Conservation (phyloP, 2,113 vertebrate species). For the Erythrocebus patas region DNA sequence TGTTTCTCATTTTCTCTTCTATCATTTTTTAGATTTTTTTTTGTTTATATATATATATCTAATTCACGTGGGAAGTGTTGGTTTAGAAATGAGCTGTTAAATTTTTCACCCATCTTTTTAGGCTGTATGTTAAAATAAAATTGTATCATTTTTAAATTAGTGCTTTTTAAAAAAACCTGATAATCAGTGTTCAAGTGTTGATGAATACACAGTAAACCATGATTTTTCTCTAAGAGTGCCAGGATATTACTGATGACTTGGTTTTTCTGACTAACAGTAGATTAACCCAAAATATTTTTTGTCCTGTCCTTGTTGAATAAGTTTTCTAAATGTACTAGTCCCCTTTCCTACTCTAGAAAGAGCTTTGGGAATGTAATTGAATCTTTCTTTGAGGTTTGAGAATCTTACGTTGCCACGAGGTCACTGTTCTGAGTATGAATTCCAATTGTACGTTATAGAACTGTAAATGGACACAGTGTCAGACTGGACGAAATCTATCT, state of each 20-base stretch:
- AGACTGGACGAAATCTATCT: background rate
- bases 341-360: background rate
- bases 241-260: background rate
- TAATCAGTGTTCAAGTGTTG: background rate
- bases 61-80: background rate
- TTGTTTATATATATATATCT: background rate
- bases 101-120: slow-evolving; percentile 26
- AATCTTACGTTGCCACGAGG: background rate
- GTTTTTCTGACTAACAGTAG: slow-evolving; percentile 8
- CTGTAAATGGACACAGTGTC: background rate
- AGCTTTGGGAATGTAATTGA: background rate
- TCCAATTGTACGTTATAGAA: slow-evolving; percentile 36
- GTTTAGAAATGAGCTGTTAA: slow-evolving; percentile 47
- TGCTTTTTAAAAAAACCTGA: background rate
- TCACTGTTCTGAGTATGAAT: slow-evolving; percentile 39
- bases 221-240: slow-evolving; percentile 27
- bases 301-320: background rate
- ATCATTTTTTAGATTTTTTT: background rate
- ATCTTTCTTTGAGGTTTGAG: background rate
- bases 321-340: background rate
- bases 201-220: background rate
- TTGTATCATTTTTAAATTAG: slow-evolving; percentile 26
- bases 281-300: background rate
- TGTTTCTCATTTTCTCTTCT: background rate
- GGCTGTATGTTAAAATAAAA: background rate